Percentiles rank a stretch among this genome's conserved stretches.
Evolutionary conservation across 1,140 invertebrate genomes (phyloP).

Genomic region (Littorina saxatilis): DNA sequence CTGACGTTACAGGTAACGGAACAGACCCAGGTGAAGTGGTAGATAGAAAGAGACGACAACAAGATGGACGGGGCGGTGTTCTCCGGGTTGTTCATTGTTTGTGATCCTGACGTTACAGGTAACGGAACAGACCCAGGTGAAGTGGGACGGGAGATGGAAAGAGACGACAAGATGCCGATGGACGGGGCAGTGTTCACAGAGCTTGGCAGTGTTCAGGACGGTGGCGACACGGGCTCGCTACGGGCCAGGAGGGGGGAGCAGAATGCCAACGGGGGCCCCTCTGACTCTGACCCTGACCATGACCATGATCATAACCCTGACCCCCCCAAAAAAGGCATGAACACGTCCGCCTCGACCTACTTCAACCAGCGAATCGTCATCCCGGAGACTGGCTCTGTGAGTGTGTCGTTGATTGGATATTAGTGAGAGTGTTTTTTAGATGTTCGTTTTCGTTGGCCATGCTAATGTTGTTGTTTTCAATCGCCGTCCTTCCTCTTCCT

Average conservation of each 20-base stretch:
- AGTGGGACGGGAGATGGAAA: too few species aligned
- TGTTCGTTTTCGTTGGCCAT: neutral
- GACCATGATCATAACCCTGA: neutral
- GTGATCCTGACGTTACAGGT: too few species aligned
- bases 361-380: slow-evolving; percentile 81
- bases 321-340: neutral
- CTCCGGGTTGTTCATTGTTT: too few species aligned
- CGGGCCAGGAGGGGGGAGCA: neutral
- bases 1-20: too few species aligned
- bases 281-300: neutral
- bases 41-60: too few species aligned
- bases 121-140: too few species aligned
- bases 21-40: too few species aligned
- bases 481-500: too few species aligned
- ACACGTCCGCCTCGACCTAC: slow-evolving; percentile 75
- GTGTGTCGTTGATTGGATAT: slow-evolving; percentile 28
- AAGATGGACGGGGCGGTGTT: too few species aligned
- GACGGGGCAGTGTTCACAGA: neutral
- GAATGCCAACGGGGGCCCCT: neutral
- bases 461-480: neutral
- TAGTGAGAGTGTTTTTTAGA: neutral
- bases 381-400: slow-evolving; percentile 78
- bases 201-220: neutral
- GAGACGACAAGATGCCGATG: neutral
- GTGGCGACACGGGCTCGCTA: neutral